Conservation (phyloP, 23 tunicate species). For the Ascidia mentula region DNA sequence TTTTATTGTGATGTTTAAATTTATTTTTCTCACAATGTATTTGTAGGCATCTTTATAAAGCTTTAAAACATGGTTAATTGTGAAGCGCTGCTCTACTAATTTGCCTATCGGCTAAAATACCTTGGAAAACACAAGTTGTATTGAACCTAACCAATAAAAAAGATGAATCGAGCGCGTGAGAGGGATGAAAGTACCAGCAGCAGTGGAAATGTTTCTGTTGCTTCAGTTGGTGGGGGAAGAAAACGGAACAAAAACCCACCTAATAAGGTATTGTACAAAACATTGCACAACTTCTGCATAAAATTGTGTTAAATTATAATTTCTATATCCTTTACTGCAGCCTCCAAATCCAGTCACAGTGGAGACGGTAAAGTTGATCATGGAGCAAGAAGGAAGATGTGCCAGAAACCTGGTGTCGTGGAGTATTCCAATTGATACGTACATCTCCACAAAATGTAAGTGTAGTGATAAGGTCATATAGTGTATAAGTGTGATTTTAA, state of each 20-base stretch:
- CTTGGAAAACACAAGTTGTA: neutral
- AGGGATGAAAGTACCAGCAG: constrained; percentile 49
- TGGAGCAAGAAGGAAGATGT: constrained; percentile 87
- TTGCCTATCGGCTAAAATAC: no score
- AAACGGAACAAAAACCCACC: constrained; percentile 36
- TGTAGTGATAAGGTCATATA: neutral
- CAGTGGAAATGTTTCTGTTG: constrained; percentile 52
- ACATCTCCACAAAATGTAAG: constrained; percentile 29
- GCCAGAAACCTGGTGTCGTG: constrained; percentile 93
- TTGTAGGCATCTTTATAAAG: neutral
- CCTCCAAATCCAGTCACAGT: constrained; percentile 64
- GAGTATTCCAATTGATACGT: constrained; percentile 78
- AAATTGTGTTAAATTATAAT: no score
- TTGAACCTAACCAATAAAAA: neutral
- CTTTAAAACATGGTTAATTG: neutral
- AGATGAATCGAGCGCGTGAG: constrained; percentile 30
- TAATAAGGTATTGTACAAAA: neutral
- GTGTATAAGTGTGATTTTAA: neutral
- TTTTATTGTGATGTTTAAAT: neutral
- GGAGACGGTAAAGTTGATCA: constrained; percentile 79
- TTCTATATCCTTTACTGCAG: neutral
- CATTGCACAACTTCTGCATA: no score
- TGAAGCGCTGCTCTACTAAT: no score
- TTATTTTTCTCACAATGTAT: neutral
- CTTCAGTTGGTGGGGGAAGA: constrained; percentile 42